Evolutionary conservation across 2,113 vertebrate species (phyloP).

Genomic region (Damaliscus lunatus): DNA sequence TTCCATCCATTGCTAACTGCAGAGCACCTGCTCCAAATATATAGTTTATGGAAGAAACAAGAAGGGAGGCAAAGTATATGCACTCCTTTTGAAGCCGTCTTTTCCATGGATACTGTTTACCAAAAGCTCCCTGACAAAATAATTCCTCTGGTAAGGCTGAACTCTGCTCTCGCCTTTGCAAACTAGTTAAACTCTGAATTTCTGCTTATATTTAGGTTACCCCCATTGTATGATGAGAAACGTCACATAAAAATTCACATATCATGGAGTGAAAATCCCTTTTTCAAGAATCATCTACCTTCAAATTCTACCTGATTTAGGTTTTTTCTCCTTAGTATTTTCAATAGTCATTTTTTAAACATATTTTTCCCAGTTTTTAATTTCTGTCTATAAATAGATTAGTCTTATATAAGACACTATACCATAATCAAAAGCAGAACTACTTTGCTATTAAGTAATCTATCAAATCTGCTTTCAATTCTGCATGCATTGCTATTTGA

Average conservation of each 20-base stretch:
- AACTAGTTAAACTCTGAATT: neutral
- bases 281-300: neutral
- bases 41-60: neutral
- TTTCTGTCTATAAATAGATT: neutral
- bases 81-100: fast-evolving
- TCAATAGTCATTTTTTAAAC: neutral
- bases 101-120: neutral
- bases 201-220: neutral
- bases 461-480: neutral
- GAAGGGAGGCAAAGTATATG: neutral
- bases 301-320: neutral
- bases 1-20: neutral
- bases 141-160: neutral
- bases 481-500: neutral
- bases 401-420: neutral
- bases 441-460: neutral
- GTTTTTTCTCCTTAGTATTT: neutral
- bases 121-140: neutral
- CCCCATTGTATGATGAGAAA: neutral
- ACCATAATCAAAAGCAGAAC: neutral
- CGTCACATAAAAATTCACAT: neutral
- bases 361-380: neutral
- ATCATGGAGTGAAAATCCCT: neutral
- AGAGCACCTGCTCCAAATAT: neutral
- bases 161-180: neutral